Evolutionary conservation across 37 sponge, comb jelly and placozoan species (phyloP), one percentile per base, ranked within the genome.

Genomic region (Spongia lamella): DNA sequence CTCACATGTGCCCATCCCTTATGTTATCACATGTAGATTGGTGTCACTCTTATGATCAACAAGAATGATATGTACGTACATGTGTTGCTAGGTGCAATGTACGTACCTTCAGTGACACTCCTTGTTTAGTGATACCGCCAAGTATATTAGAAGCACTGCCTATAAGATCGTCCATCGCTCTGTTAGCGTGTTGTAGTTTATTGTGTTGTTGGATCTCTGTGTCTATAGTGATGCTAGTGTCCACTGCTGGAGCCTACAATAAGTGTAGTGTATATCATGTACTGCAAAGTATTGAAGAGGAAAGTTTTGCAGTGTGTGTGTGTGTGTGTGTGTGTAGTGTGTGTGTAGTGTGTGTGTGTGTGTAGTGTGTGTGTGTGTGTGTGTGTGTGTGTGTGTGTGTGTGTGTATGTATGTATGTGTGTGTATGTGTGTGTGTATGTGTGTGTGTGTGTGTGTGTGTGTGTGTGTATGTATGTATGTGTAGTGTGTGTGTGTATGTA

Each of bases 191-290:
- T 2, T 34, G 32, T 24, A 89, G 66, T 19, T 62, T 57, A 0
- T 72, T 21, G 38, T 84, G 56, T 3, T 84, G 69, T 14, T 53
- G n/a, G 17, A 84, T 49, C 20, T 38, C 22, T 17, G 68, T 33
- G 21, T 89, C 90, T 32, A 89, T 71, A 20, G 83, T 26, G 29
- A 83, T 89, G 56, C 74, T 58, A 0, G 87, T 82, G 53, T 78
- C 83, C 14, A 75, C 56, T 24, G 51, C 39, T 52, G 69, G 31
- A 63, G 52, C 62, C 66, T 63, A 36, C 33, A 68, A 52, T 36
- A 35, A n/a, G n/a, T n/a, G n/a, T n/a, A n/a, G n/a, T n/a, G n/a
- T n/a, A n/a, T n/a, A n/a, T n/a, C n/a, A n/a, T n/a, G n/a, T n/a
- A n/a, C 1, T 70, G 71, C 27, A 24, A 31, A 53, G 54, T 70